A percentile compares a stretch with the other conserved stretches of the same genome.
Evolutionary conservation across 2,888 invertebrate genomes (phyloP).

Genomic region (Melolontha melolontha): DNA sequence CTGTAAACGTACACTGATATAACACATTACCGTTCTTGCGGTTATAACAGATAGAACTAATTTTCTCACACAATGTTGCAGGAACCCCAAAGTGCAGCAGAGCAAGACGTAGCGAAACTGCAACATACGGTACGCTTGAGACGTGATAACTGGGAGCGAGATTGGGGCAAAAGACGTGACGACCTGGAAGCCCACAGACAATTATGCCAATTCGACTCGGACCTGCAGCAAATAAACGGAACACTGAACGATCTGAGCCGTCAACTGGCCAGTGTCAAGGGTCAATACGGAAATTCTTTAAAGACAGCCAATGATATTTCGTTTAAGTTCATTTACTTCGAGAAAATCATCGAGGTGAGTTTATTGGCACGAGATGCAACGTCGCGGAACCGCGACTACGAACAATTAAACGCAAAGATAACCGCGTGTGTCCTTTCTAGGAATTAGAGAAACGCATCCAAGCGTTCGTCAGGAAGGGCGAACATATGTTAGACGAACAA

Average conservation of each 20-base stretch:
- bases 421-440: conserved; percentile 43
- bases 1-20: conserved; percentile 2
- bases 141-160: conserved; percentile 73
- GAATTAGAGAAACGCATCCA: conserved; percentile 68
- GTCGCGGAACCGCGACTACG: conserved; percentile 44
- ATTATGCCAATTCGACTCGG: conserved; percentile 75
- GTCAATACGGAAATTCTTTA: conserved; percentile 79
- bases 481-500: conserved; percentile 67
- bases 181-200: conserved; percentile 74
- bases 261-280: conserved; percentile 74
- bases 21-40: conserved; percentile 10
- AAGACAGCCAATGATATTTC: conserved; percentile 78
- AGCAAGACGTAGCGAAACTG: conserved; percentile 77
- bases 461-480: conserved; percentile 76
- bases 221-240: conserved; percentile 77
- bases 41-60: conserved; percentile 2
- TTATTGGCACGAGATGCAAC: conserved; percentile 31
- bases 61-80: conserved; percentile 48
- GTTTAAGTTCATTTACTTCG: conserved; percentile 79
- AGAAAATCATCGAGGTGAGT: conserved; percentile 81
- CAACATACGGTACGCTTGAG: conserved; percentile 72
- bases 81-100: conserved; percentile 76
- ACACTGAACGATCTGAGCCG: conserved; percentile 76
- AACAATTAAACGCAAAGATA: conserved; percentile 25
- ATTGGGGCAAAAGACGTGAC: conserved; percentile 72